Evolutionary conservation across 2,888 invertebrate species (phyloP).

Genomic region (Deroplatys truncata): DNA sequence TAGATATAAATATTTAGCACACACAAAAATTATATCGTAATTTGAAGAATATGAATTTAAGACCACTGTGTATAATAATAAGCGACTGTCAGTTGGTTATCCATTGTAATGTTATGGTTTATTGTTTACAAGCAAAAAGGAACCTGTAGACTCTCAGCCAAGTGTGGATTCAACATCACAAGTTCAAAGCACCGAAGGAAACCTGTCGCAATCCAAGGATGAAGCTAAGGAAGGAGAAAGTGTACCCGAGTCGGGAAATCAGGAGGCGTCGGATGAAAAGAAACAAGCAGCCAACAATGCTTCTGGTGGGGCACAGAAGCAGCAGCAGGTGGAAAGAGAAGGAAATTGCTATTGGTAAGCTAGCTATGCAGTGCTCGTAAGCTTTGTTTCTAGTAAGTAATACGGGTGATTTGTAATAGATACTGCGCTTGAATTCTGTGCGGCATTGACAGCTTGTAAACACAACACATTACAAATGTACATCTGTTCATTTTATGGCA

Average conservation of each 20-base stretch:
- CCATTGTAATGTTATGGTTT: no score
- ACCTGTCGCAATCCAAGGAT: not conserved
- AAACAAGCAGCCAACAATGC: not conserved
- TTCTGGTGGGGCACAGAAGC: not conserved
- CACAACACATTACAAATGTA: no score
- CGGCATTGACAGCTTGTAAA: no score
- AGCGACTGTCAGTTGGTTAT: no score
- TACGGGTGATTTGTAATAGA: no score
- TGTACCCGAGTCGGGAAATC: not conserved
- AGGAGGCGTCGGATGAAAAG: not conserved
- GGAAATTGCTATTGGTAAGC: slow-evolving; percentile 42
- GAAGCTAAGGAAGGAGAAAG: not conserved
- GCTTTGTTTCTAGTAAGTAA: not conserved
- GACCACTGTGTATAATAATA: no score
- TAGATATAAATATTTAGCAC: no score
- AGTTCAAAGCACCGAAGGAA: not conserved
- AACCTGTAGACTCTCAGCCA: not conserved
- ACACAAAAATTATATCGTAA: no score
- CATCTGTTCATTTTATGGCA: no score
- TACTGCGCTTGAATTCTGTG: no score
- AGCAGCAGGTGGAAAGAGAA: slow-evolving; percentile 35
- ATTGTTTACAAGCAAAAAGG: not conserved
- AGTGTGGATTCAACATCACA: not conserved
- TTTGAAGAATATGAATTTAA: no score
- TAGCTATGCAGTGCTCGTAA: not conserved